Evolutionary conservation across 2,797 vertebrate genomes (phyloP), one percentile per base, ranked within the genome.

Genomic region (Crenuchus spilurus): DNA sequence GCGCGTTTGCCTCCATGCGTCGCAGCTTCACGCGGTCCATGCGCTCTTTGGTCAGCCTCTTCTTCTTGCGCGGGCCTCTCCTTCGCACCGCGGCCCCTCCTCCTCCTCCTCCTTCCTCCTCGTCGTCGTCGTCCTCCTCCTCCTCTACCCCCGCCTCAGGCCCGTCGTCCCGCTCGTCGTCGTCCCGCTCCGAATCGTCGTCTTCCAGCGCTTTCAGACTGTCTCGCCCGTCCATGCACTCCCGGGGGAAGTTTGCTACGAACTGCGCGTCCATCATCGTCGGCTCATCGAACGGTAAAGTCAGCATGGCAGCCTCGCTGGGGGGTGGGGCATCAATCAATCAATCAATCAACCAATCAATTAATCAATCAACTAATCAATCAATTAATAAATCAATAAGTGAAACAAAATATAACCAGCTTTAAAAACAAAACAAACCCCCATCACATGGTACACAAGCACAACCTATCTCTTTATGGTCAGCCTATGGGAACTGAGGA

Each of bases 11-110:
- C 91, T 97, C 95, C 79, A 94, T 90, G 72, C 96, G 93, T 78
- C 95, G 92, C 85, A 96, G 83, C 88, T 94, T 95, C 83, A 96
- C 94, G 77, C 95, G 93, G 82, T 97, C 95, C 73, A 94, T 70
- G 46, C 94, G 91, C 71, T 92, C 91, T 84, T 96, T 95, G 86
- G 91, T 95, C 0, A 89, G 44, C n/a, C 9, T 92, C 88, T 95
- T 95, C 93, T 95, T 96, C 87, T 94, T 96, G 66, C 94, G 91
- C 55, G 95, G 93, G 67, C 93, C 94, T 72, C 94, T 91, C 84
- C 93, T 82, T 66, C 93, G 90, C 11, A 94, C 92, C 75, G 93
- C 84, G 42, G 92, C 95, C 92, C 92, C 49, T 92, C 92, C 90
- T 42, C 90, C 91, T 58, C 92, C 94, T 13, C 94, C 94, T n/a